Base-by-base conservation (phyloP, 2,888 invertebrate species). In the Electrophaes corylata region DNA sequence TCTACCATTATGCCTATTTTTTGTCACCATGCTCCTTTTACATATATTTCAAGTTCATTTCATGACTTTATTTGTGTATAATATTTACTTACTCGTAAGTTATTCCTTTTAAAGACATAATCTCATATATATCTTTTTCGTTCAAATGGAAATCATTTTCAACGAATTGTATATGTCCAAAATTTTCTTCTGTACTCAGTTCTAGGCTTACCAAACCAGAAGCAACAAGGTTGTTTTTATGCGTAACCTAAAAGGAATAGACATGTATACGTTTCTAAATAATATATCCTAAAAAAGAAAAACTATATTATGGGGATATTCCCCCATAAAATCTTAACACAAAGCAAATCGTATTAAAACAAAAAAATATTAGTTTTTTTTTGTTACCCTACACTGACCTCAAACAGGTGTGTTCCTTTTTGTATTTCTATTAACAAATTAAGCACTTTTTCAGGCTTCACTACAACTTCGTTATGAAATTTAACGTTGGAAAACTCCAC, bases 51-150 rank as follows among this genome's bases (percentile, higher is more conserved):
- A n/a, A n/a, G n/a, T n/a, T n/a, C n/a, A n/a, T n/a, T n/a, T n/a
- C n/a, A n/a, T n/a, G n/a, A n/a, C n/a, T n/a, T n/a, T n/a, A n/a
- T n/a, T n/a, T n/a, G n/a, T n/a, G n/a, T n/a, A n/a, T n/a, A n/a
- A n/a, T n/a, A 26, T 19, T 26, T 5, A 26, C 57, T 47, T 45
- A 65, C 62, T 55, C 50, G 31, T 56, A 58, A 11, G 11, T 43
- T 54, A 60, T 58, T 19, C 65, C 65, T 40, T 47, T 48, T 4
- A 20, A 37, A 6, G n/a, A 47, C 43, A 65, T n/a, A 4, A 58
- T 8, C 23, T 46, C 62, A 16, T 62, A 62, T 5, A 62, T 53
- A 35, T 65, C 62, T 16, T 18, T 48, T 8, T 31, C 26, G 18
- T 40, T 46, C 14, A 65, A 52, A 14, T 57, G 47, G 2, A 26